Evolutionary conservation across 2,888 invertebrate species (phyloP), one percentile per base, ranked within the genome.

Genomic region (Neocrepidodera transversa): DNA sequence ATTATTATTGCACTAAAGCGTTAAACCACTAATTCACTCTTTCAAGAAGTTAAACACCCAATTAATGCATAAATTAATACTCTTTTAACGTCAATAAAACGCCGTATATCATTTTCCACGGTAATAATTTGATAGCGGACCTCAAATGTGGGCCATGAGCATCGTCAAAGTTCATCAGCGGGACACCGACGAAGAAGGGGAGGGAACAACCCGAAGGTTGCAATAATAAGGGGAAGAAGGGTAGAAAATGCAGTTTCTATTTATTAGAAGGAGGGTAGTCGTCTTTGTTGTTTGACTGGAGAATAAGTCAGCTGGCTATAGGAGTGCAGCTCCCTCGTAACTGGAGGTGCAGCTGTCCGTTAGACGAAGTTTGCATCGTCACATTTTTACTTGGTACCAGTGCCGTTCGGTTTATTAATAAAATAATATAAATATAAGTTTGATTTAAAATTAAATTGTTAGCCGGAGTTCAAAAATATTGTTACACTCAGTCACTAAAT

Each of bases 251-350:
- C 63, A 71, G 71, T 73, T 70, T 71, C 70, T 72, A 69, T 70
- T 73, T 73, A 70, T 71, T 69, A 62, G 72, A 76, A 75, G 74
- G 74, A 74, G 76, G 76, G 76, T 75, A 26, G 62, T 60, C 73
- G 76, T 78, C 78, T 78, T 79, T 79, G 78, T 79, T 78, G 71
- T 71, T 66, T 60, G 68, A 72, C 70, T 71, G 76, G 76, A 78
- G 78, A 77, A 75, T 74, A 79, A 79, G 79, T 79, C 79, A 79
- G 79, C 78, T 78, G 78, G 78, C 77, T 74, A 71, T 71, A 69
- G 70, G 57, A 68, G 66, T 62, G 65, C 54, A 58, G 67, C 61
- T 63, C 66, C 64, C 68, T 66, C 65, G 51, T 56, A 67, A 63
- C n/a, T 66, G 68, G 63, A 63, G 64, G 55, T 67, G 71, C 73